Evolutionary conservation across 1,140 invertebrate genomes (phyloP).

Genomic region (Ostrea denselamellosa): DNA sequence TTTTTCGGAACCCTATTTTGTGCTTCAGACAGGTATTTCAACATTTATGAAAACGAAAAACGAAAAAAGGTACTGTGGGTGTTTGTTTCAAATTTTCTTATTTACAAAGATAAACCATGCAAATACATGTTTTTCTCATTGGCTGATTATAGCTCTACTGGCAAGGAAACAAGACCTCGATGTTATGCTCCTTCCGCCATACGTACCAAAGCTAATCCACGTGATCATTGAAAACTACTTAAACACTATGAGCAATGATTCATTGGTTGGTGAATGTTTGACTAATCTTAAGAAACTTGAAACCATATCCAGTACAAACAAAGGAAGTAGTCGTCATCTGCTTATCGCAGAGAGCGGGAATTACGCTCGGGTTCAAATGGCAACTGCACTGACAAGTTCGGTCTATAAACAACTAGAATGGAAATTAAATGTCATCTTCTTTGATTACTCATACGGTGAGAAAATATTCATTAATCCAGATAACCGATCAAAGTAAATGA

Average conservation of each 20-base stretch:
- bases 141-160: neutral
- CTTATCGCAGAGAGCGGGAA: neutral
- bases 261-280: neutral
- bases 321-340: neutral
- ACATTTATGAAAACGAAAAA: neutral
- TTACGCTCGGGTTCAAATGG: neutral
- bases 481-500: neutral
- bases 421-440: neutral
- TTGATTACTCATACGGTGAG: neutral
- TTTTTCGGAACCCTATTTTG: neutral
- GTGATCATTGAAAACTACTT: neutral
- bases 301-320: neutral
- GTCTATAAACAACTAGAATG: neutral
- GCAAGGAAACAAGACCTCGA: neutral
- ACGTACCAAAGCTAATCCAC: neutral
- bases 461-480: neutral
- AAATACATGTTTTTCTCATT: neutral
- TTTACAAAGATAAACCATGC: neutral
- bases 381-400: neutral
- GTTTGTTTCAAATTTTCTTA: neutral
- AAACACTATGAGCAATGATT: neutral
- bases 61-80: neutral
- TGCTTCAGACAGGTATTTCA: neutral
- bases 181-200: neutral
- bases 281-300: neutral